Evolutionary conservation across 2,888 invertebrate species (phyloP).

Genomic region (Nomada hirtipes): DNA sequence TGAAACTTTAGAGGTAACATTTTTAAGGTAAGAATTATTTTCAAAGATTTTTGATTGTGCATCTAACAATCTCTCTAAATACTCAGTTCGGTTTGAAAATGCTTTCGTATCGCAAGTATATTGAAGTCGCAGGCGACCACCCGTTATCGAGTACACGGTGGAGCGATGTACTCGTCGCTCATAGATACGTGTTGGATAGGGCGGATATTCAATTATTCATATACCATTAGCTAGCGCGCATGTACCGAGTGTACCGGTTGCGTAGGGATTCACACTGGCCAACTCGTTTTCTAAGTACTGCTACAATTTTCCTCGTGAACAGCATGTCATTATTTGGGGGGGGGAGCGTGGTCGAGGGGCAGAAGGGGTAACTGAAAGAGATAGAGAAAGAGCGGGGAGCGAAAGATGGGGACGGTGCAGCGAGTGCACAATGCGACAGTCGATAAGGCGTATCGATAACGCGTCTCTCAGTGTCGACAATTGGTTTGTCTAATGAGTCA

Average conservation of each 20-base stretch:
- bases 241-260: conserved; percentile 64
- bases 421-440: conserved; percentile 45
- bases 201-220: conserved; percentile 76
- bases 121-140: conserved; percentile 47
- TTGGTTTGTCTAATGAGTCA: conserved; percentile 76
- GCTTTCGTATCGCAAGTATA: not conserved
- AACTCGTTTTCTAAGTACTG: conserved; percentile 48
- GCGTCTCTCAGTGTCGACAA: conserved; percentile 52
- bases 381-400: not conserved
- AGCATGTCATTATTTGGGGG: conserved; percentile 58
- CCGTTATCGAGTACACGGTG: conserved; percentile 60
- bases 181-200: conserved; percentile 70
- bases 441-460: conserved; percentile 70
- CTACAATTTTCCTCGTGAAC: conserved; percentile 60
- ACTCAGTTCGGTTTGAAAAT: not conserved
- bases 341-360: conserved; percentile 13
- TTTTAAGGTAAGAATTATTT: too few relatives aligned
- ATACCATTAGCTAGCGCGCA: conserved; percentile 71
- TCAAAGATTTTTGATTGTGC: too few relatives aligned
- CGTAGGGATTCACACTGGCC: conserved; percentile 46
- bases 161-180: conserved; percentile 61
- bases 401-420: conserved; percentile 22
- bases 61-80: not conserved
- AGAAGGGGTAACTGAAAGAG: conserved; percentile 22
- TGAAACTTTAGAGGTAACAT: not conserved